Base-by-base conservation (phyloP, 1,140 invertebrate species). In the Augochlora pura region DNA sequence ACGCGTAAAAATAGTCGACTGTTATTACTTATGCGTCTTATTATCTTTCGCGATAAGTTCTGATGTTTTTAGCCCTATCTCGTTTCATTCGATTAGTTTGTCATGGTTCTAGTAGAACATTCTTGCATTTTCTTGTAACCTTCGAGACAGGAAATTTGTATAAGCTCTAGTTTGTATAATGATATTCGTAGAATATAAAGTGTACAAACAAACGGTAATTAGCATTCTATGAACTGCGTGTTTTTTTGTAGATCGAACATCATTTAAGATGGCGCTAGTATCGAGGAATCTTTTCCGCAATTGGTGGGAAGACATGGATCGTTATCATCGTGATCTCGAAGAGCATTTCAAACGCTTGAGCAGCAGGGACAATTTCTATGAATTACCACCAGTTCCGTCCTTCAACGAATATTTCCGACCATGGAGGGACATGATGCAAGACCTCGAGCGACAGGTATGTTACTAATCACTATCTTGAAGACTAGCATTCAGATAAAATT, bases 301-400 rank as follows among this genome's bases (percentile, higher is more conserved):
- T 0, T 86, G 71, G 83, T 86, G 83, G 83, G 57, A 71, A 0
- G 81, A 86, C 1, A 70, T 86, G 52, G 84, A 86, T 0, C 83
- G 84, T 14, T 86, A 77, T 1, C 80, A 86, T 1, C 79, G 70
- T 3, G 80, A 86, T 8, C n/a, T 86, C 0, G 85, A 86, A 4
- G 38, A 80, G 3, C 77, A 83, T n/a, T 83, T 86, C n/a, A 64
- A 52, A 21, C 63, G 49, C 3, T 9, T 86, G 18, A 57, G 1
- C 5, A 32, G 25, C 21, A 52, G n/a, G 0, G 59, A 83, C 7
- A 32, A 78, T 5, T 9, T 69, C 38, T 52, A 25, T n/a, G 65
- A 52, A 9, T 27, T 14, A 10, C 57, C 71, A 21, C 9, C 75
- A 2, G n/a, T 76, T 0, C 76, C 84, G 0, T 85, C 69, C 3